These are phyloP conservation scores for Drosophila multiciliata DNA, from an alignment of 2,888 invertebrate species.

Conservation along the genomic window DNA sequence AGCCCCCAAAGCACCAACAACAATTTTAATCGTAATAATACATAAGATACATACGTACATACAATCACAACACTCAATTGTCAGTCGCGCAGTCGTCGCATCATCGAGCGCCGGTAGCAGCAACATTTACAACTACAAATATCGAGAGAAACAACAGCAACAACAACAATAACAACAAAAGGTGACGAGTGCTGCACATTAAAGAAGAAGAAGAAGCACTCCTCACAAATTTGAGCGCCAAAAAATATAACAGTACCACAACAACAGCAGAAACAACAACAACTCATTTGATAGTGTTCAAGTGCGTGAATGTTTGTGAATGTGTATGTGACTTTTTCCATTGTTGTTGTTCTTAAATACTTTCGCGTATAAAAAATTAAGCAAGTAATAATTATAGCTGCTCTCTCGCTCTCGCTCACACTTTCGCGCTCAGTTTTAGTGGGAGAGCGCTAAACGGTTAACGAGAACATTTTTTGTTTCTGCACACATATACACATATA, in stretches of 20 bases:
- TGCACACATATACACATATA: slow-evolving; percentile 2
- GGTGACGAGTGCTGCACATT: slow-evolving; percentile 65
- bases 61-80: slow-evolving; percentile 35
- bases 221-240: slow-evolving; percentile 68
- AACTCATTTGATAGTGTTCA: slow-evolving; percentile 15
- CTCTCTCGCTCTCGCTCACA: slow-evolving; percentile 16
- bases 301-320: slow-evolving; percentile 12
- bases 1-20: slow-evolving; percentile 37
- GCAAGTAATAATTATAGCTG: slow-evolving; percentile 63
- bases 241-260: slow-evolving; percentile 47
- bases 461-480: slow-evolving; percentile 19
- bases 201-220: slow-evolving; percentile 25
- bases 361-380: slow-evolving; percentile 42
- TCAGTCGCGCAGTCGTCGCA: slow-evolving; percentile 58
- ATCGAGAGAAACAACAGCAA: slow-evolving; percentile 13
- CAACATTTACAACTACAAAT: slow-evolving; percentile 10
- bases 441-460: slow-evolving; percentile 28
- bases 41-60: background rate
- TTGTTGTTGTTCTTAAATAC: slow-evolving; percentile 17
- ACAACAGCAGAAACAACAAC: slow-evolving; percentile 24
- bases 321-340: background rate
- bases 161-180: slow-evolving; percentile 47
- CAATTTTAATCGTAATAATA: slow-evolving; percentile 24
- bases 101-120: slow-evolving; percentile 53
- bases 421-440: background rate